Base-by-base conservation (phyloP, 1,140 invertebrate species). In the Bombus terrestris region DNA sequence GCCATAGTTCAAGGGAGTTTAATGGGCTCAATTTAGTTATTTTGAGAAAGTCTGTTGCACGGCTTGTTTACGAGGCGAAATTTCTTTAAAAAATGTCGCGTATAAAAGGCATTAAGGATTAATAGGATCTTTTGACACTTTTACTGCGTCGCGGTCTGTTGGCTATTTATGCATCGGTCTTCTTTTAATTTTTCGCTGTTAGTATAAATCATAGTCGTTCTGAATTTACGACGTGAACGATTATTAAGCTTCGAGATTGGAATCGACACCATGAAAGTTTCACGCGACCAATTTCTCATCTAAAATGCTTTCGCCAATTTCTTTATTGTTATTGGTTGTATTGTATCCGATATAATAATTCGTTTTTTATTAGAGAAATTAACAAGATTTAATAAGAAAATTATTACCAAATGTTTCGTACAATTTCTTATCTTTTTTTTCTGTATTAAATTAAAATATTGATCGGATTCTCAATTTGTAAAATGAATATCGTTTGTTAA, bases 1-100 rank as follows among this genome's bases (percentile, higher is more conserved):
- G 74, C 39, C 37, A 39, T 41, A 77, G 81, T 83, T 83, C 35
- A 69, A 78, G 10, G 43, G 35, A 83, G 81, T 83, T 78, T 78
- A 78, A 83, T 69, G 37, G 47, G 62, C 43, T 72, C 47, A 72
- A 79, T 85, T 80, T 85, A 80, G n/a, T 71, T 72, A 85, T 85
- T 85, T 84, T 3, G 41, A 79, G 53, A 47, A 35, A 43, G 15
- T 32, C n/a, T 39, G n/a, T 71, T 79, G 35, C 62, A 47, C 6
- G 47, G 43, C 10, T 59, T 71, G 83, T 85, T 80, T 85, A 80
- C 68, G 12, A 22, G 28, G 68, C 37, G 28, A 57, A 75, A 77
- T 77, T 77, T 53, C 81, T 64, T 77, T 77, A 53, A 83, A 85
- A 85, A 85, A 80, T 47, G 57, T 37, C 53, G 39, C 53, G 53